These are phyloP conservation scores for Polyergus mexicanus DNA, from an alignment of 1,140 invertebrate species.

Conservation along the genomic window DNA sequence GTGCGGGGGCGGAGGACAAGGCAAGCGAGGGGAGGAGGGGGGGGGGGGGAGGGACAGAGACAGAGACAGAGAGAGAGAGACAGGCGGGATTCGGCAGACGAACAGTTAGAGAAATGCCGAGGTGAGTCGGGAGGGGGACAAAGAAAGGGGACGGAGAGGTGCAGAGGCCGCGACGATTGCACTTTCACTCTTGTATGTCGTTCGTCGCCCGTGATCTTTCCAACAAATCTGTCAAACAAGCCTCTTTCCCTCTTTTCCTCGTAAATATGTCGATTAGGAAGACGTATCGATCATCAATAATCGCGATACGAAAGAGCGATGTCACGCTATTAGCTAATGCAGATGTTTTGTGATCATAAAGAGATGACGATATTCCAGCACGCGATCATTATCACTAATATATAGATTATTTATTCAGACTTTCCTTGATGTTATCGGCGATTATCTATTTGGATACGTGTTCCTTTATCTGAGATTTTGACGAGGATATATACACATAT, in stretches of 20 bases:
- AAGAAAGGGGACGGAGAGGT: not conserved
- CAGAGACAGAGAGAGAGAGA: not conserved
- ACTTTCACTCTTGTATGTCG: conserved; percentile 66
- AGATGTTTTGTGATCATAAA: not conserved
- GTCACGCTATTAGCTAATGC: not conserved
- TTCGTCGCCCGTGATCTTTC: conserved; percentile 43
- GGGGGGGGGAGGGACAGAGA: conserved; percentile 6
- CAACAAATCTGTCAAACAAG: conserved; percentile 36
- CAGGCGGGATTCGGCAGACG: not conserved
- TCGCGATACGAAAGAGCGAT: not conserved
- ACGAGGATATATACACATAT: not conserved
- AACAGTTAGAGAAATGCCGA: conserved; percentile 18
- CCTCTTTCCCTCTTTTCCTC: conserved; percentile 60
- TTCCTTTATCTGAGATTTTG: conserved; percentile 41
- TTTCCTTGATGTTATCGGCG: conserved; percentile 56
- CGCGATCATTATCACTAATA: conserved; percentile 33
- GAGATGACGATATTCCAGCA: not conserved
- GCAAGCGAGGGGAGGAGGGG: not conserved
- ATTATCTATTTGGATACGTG: conserved; percentile 40
- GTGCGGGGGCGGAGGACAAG: not conserved
- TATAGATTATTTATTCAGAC: conserved; percentile 13
- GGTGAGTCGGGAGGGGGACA: not conserved
- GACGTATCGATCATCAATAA: conserved; percentile 22
- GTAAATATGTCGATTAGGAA: conserved; percentile 15
- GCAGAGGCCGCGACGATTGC: conserved; percentile 56